Base-by-base conservation (phyloP, 1,140 invertebrate species). In the Bombus pascuorum region DNA sequence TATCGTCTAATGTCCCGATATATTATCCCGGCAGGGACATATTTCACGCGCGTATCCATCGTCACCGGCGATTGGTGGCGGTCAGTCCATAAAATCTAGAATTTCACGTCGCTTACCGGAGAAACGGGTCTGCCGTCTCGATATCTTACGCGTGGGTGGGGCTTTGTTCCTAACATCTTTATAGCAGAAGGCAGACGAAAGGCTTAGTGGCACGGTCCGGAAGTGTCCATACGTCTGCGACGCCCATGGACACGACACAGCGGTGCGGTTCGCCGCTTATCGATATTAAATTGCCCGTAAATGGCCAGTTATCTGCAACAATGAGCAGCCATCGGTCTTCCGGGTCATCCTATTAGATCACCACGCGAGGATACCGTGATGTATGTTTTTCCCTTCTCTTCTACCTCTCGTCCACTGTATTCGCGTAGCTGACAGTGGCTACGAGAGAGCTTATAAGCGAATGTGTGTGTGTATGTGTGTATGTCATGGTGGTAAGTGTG, bases 101-200 rank as follows among this genome's bases (percentile, higher is more conserved):
- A 89, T 90, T 81, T 86, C 76, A 84, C 71, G 73, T 88, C 85
- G 80, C 75, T 78, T 77, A 71, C 85, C 82, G 87, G 78, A 83
- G 81, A 88, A 90, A 87, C 84, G 73, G 44, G 85, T 71, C 83
- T 66, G 86, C 85, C 86, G 82, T 82, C 82, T 92, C 86, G 87
- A 82, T 90, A 87, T 76, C 82, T 77, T 59, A 87, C 86, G 87
- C 89, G 84, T 87, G 65, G 91, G 87, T 86, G 88, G 85, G 32
- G 86, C 78, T 86, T 93, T 86, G 87, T 90, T 90, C 84, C 81
- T 88, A 88, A 90, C 86, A 87, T 91, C 90, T 93, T 84, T 90
- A 91, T 87, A 88, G 84, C 72, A 62, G 47, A 22, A 59, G 47
- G 78, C 85, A 90, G 82, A 90, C 81, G 39, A 71, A 62, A 66